Conservation (phyloP, 2,797 vertebrate species). For the Molothrus ater region DNA sequence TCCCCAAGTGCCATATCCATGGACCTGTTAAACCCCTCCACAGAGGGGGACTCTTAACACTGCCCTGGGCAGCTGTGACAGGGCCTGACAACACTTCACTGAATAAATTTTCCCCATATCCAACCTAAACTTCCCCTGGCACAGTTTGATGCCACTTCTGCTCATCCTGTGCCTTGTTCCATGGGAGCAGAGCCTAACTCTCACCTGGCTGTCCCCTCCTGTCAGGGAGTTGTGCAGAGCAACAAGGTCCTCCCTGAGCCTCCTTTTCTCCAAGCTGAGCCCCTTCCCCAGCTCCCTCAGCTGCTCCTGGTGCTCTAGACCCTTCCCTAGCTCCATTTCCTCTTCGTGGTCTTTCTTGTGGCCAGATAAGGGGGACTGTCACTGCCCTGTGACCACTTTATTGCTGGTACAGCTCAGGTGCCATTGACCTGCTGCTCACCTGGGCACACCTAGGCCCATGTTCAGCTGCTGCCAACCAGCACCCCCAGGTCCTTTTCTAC, state of each 20-base stretch:
- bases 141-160: not conserved
- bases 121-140: not conserved
- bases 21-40: not conserved
- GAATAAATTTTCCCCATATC: not conserved
- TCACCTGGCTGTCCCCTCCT: rapidly evolving
- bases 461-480: not conserved
- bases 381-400: not conserved
- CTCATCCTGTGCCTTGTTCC: not conserved
- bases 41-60: not conserved
- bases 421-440: not conserved
- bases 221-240: not conserved
- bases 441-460: not conserved
- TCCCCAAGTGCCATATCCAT: not conserved
- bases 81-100: not conserved
- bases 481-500: not conserved
- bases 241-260: not conserved
- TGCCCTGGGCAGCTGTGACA: not conserved
- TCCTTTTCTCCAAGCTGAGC: not conserved
- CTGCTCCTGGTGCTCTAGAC: not conserved
- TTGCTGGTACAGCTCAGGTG: not conserved
- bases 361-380: not conserved
- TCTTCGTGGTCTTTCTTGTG: not conserved
- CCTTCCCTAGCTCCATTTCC: not conserved
- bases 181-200: not conserved
- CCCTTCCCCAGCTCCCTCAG: not conserved